Conservation (phyloP, 2,888 invertebrate species). For the Chrysolina haemoptera region DNA sequence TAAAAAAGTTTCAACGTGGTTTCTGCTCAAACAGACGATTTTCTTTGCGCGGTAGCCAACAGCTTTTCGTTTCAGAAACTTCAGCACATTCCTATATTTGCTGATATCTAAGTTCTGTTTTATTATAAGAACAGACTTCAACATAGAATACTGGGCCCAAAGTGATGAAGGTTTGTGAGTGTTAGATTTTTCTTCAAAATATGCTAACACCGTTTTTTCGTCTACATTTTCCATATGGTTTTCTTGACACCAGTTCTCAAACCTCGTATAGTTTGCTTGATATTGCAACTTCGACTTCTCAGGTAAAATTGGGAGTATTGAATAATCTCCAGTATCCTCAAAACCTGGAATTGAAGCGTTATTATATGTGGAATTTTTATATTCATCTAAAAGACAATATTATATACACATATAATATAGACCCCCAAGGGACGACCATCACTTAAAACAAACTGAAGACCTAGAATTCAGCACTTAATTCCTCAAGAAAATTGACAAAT, state of each 20-base stretch:
- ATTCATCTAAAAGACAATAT: neutral
- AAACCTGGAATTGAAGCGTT: neutral
- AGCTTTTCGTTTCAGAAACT: conserved; percentile 28
- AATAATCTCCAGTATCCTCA: neutral
- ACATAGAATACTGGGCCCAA: conserved; percentile 31
- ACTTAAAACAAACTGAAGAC: too few relatives aligned
- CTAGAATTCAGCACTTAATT: too few relatives aligned
- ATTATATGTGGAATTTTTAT: neutral
- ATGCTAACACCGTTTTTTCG: conserved; percentile 27
- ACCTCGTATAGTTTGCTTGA: conserved; percentile 21
- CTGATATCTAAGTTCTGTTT: conserved; percentile 29
- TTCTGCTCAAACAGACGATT: conserved; percentile 17
- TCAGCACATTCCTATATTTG: conserved; percentile 11
- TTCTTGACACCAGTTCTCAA: conserved; percentile 27
- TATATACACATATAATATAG: too few relatives aligned
- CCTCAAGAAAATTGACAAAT: too few relatives aligned
- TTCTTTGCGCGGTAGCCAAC: conserved; percentile 23
- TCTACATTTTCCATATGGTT: conserved; percentile 11
- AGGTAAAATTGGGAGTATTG: conserved; percentile 12
- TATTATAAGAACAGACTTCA: conserved; percentile 26
- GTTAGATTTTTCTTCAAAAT: conserved; percentile 18
- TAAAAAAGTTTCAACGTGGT: conserved; percentile 26
- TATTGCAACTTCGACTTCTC: conserved; percentile 29
- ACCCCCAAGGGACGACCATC: too few relatives aligned
- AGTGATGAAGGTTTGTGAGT: conserved; percentile 24